phyloP scores from a whole-genome alignment of 2,113 vertebrate species.

The Pelecanus crispus region DNA sequence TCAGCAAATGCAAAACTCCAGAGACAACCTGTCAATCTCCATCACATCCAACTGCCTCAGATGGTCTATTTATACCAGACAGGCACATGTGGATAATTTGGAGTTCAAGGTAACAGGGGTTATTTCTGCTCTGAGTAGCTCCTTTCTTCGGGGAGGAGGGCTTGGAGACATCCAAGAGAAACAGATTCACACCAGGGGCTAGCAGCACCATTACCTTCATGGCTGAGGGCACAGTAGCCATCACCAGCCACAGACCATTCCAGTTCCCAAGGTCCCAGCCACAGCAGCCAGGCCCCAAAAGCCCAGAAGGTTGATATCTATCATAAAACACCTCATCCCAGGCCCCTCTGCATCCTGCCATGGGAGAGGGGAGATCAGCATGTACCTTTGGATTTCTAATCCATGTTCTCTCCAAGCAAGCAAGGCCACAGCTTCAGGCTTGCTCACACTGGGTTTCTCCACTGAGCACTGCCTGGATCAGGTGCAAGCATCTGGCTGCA shows the following conservation, averaged over 20 bases:
- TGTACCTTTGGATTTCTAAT: background rate
- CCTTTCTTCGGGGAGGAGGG: background rate
- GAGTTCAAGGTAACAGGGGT: conserved; percentile 30
- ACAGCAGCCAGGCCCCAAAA: background rate
- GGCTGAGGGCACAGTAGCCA: background rate
- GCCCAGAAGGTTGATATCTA: background rate
- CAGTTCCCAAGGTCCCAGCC: background rate
- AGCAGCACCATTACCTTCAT: background rate
- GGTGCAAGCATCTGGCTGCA: background rate
- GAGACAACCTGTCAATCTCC: conserved; percentile 58
- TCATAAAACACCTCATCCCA: background rate
- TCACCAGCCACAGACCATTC: background rate
- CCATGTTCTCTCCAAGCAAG: background rate
- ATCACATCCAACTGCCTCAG: conserved; percentile 4
- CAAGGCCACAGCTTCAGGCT: background rate
- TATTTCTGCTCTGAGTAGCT: conserved; percentile 13
- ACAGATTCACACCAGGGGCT: background rate
- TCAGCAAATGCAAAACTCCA: conserved; percentile 42
- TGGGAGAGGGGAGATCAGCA: background rate
- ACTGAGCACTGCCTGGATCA: background rate
- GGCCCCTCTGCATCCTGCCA: background rate
- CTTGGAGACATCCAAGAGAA: background rate
- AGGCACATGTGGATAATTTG: background rate
- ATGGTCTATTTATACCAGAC: conserved; percentile 45
- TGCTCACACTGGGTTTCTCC: background rate